Evolutionary conservation across 2,113 vertebrate species (phyloP).

Genomic region (Arenaria interpres): DNA sequence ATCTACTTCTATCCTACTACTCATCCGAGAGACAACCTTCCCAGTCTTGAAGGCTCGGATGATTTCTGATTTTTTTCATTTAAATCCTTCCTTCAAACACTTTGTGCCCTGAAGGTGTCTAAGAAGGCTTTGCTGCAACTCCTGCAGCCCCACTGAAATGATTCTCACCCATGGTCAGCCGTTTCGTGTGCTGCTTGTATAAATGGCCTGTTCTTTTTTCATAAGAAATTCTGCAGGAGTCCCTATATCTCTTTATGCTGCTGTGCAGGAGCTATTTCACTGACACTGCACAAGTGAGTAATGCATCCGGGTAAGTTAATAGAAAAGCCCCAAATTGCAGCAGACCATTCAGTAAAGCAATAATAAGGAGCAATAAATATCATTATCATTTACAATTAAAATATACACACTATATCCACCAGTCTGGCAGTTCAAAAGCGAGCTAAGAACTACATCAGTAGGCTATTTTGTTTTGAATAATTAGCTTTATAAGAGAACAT

Average conservation of each 20-base stretch:
- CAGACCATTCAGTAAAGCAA: neutral
- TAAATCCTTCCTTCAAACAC: neutral
- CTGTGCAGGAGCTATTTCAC: neutral
- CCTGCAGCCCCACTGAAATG: neutral
- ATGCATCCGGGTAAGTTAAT: neutral
- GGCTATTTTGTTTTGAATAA: slow-evolving; percentile 24
- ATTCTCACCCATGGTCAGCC: neutral
- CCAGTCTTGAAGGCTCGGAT: neutral
- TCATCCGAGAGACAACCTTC: neutral
- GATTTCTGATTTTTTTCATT: neutral
- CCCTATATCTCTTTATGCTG: neutral
- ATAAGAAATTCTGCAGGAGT: neutral
- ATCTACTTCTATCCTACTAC: neutral
- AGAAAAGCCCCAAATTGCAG: neutral
- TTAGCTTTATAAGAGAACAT: slow-evolving; percentile 40
- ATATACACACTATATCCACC: neutral
- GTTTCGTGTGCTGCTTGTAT: neutral
- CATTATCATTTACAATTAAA: neutral
- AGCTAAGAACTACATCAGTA: neutral
- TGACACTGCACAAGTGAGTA: neutral
- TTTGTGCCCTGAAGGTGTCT: neutral
- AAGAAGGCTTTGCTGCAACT: neutral
- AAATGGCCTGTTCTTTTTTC: neutral
- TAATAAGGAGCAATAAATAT: neutral
- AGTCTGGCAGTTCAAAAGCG: neutral